Evolutionary conservation across 1,140 invertebrate genomes (phyloP).

Genomic region (Drosophila micromelanica): DNA sequence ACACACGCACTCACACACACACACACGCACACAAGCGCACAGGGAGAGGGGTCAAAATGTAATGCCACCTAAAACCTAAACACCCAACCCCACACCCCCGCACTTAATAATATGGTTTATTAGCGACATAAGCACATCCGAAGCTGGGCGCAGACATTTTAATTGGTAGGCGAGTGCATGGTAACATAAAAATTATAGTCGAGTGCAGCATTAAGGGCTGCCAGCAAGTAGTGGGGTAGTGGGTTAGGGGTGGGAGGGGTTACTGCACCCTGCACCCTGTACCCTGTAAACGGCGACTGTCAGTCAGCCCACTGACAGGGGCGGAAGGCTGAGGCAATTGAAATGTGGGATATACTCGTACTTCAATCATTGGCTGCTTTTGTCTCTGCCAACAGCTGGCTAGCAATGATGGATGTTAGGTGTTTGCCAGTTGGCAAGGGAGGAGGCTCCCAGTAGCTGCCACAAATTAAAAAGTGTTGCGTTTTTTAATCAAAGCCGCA

Average conservation of each 20-base stretch:
- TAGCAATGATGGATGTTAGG: constrained; percentile 2
- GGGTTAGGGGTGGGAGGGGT: constrained; percentile 2
- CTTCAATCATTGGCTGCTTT: constrained; percentile 81
- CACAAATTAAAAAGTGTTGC: constrained; percentile 80
- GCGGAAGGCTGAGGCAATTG: constrained; percentile 67
- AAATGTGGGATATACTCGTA: constrained; percentile 75
- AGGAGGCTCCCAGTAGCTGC: constrained; percentile 29
- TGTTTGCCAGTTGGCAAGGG: constrained; percentile 14
- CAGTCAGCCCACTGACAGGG: constrained; percentile 42
- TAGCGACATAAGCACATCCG: constrained; percentile 83
- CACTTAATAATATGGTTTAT: constrained; percentile 83
- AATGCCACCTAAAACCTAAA: constrained; percentile 34
- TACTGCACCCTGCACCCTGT: not conserved
- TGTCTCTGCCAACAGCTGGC: constrained; percentile 67
- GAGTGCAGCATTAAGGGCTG: constrained; percentile 55
- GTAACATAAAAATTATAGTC: constrained; percentile 82
- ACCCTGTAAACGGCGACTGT: constrained; percentile 52
- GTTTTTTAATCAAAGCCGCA: constrained; percentile 81
- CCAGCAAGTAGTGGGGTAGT: not conserved
- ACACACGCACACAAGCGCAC: constrained; percentile 23
- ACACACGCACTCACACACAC: constrained; percentile 25
- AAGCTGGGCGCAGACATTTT: constrained; percentile 77
- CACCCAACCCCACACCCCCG: constrained; percentile 23
- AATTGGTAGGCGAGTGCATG: constrained; percentile 82
- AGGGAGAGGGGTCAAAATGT: constrained; percentile 32